Evolutionary conservation across 2,113 vertebrate genomes (phyloP).

Genomic region (Atrichornis clamosus): DNA sequence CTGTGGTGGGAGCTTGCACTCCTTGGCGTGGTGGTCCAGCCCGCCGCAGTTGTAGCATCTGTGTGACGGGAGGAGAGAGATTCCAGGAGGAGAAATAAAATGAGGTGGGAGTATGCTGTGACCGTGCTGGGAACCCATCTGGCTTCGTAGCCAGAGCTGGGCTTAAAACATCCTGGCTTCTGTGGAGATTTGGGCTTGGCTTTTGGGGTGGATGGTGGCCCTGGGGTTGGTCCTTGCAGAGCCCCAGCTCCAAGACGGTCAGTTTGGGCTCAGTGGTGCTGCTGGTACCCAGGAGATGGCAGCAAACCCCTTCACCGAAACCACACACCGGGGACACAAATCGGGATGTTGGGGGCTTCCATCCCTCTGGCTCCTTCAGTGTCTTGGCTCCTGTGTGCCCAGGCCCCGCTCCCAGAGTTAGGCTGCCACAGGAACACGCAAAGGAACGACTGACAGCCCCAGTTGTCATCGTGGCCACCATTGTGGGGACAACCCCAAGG

Average conservation of each 20-base stretch:
- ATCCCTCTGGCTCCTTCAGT: background rate
- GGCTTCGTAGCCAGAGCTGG: background rate
- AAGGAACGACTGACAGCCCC: accelerated
- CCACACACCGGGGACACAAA: background rate
- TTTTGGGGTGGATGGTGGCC: background rate
- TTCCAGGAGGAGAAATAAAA: background rate
- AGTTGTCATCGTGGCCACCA: background rate
- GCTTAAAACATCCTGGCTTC: accelerated
- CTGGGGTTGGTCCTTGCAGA: background rate
- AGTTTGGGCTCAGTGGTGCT: background rate
- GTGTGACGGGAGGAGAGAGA: background rate
- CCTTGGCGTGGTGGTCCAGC: constrained; percentile 98
- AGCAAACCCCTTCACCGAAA: background rate
- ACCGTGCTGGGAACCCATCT: accelerated
- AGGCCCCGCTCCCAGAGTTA: no score
- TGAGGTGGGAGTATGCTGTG: background rate
- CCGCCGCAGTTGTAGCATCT: constrained; percentile 99
- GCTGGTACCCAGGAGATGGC: constrained; percentile 61
- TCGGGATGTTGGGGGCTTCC: accelerated
- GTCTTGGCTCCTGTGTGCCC: background rate
- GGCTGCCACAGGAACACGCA: background rate
- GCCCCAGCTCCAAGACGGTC: background rate
- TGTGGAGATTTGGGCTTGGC: accelerated
- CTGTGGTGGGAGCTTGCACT: constrained; percentile 96
- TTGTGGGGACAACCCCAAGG: background rate